Conservation (phyloP, 2,888 invertebrate genomes). For the Eristalinus sepulchralis region DNA sequence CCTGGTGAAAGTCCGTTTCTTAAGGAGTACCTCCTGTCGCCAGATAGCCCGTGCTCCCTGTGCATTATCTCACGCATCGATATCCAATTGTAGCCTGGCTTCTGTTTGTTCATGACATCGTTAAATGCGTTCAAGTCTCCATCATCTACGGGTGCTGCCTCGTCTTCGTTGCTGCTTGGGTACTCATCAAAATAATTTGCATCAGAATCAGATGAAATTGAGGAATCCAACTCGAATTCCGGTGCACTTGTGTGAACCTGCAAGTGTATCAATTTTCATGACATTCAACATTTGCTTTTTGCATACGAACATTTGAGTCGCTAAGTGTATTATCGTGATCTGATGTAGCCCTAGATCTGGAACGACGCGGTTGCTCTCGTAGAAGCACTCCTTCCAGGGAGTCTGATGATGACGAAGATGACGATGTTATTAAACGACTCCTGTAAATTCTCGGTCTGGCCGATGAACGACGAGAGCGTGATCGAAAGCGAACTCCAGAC, state of each 20-base stretch:
- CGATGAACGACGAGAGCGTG: constrained; percentile 30
- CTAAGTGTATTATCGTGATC: constrained; percentile 38
- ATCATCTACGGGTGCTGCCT: constrained; percentile 38
- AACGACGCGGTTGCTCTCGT: constrained; percentile 14
- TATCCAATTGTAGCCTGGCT: constrained; percentile 77
- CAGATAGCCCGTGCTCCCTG: constrained; percentile 76
- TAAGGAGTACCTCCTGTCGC: constrained; percentile 64
- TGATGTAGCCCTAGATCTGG: constrained; percentile 14
- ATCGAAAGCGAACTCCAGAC: constrained; percentile 25
- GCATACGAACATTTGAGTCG: constrained; percentile 49
- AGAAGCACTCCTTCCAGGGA: constrained; percentile 43
- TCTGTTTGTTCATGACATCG: constrained; percentile 75
- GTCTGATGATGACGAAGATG: constrained; percentile 64
- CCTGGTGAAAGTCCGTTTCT: constrained; percentile 69
- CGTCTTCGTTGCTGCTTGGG: constrained; percentile 58
- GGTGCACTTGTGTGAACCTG: constrained; percentile 39
- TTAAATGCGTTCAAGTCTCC: constrained; percentile 61
- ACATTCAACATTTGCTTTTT: not conserved
- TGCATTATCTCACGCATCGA: constrained; percentile 75
- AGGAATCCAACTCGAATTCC: constrained; percentile 51
- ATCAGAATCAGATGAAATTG: constrained; percentile 56
- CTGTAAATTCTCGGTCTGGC: constrained; percentile 64
- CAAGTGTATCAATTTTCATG: not conserved
- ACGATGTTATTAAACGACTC: constrained; percentile 56
- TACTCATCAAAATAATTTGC: constrained; percentile 40